These are phyloP conservation scores for Myotis myotis DNA, from an alignment of 2,797 vertebrate species.

Conservation along the genomic window DNA sequence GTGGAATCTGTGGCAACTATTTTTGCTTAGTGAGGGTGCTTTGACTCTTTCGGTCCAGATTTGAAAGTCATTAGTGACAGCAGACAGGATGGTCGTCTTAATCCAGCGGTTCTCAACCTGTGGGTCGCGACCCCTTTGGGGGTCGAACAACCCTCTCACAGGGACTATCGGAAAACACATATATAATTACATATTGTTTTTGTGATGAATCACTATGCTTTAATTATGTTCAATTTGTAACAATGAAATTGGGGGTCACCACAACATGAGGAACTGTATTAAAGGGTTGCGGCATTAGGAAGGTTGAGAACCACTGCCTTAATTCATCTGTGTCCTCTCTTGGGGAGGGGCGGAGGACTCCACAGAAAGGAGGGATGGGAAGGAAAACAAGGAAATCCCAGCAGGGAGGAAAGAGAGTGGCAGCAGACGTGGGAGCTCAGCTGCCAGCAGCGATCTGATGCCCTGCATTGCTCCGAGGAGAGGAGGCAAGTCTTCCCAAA, in stretches of 20 bases:
- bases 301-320: too few relatives aligned
- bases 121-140: too few relatives aligned
- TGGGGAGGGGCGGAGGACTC: not conserved
- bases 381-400: slow-evolving; percentile 47
- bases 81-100: slow-evolving; percentile 31
- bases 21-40: not conserved
- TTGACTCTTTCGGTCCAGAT: slow-evolving; percentile 12
- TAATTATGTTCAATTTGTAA: too few relatives aligned
- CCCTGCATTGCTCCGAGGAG: slow-evolving; percentile 13
- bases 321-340: slow-evolving; percentile 39
- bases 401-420: slow-evolving; percentile 3
- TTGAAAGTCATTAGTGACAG: slow-evolving; percentile 2
- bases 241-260: too few relatives aligned
- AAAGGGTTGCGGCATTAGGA: too few relatives aligned
- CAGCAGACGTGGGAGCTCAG: not conserved
- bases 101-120: too few relatives aligned
- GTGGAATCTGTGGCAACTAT: not conserved
- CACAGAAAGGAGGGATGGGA: slow-evolving; percentile 4
- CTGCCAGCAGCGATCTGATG: slow-evolving; percentile 57
- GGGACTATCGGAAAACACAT: too few relatives aligned
- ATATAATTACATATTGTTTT: too few relatives aligned
- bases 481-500: slow-evolving; percentile 64
- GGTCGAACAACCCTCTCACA: too few relatives aligned
- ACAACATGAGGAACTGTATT: too few relatives aligned
- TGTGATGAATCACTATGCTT: too few relatives aligned